phyloP scores from a whole-genome alignment of 2,113 vertebrate genomes.

The Scomber colias region DNA sequence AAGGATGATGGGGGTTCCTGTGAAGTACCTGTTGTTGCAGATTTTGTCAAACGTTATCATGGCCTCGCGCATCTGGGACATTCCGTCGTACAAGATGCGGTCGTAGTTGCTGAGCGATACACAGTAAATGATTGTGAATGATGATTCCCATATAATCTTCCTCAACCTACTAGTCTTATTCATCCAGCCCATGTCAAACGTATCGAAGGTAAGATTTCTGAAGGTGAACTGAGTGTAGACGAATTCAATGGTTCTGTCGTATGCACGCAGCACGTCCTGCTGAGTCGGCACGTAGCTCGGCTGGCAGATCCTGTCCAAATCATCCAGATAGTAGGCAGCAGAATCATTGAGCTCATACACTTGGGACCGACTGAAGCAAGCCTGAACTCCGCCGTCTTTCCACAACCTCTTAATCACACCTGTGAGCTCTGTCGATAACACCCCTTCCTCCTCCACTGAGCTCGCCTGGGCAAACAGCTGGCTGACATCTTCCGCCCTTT shows the following conservation, averaged over 20 bases:
- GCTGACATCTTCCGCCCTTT: conserved; percentile 93
- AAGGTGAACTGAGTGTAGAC: conserved; percentile 99
- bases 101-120: conserved; percentile 98
- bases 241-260: conserved; percentile 97
- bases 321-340: conserved; percentile 96
- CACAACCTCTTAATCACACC: conserved; percentile 92
- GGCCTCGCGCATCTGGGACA: conserved; percentile 98
- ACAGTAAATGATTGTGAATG: conserved; percentile 93
- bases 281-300: conserved; percentile 93
- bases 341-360: conserved; percentile 99
- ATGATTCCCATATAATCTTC: no score
- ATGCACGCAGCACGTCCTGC: conserved; percentile 96
- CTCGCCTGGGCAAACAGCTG: conserved; percentile 95
- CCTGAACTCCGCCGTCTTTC: conserved; percentile 92
- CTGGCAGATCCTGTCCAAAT: conserved; percentile 96
- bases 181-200: conserved; percentile 97
- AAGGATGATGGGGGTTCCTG: conserved; percentile 96
- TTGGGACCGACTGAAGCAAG: conserved; percentile 93
- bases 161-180: conserved; percentile 90
- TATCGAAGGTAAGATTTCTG: conserved; percentile 99
- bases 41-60: conserved; percentile 99
- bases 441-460: conserved; percentile 91
- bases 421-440: conserved; percentile 91
- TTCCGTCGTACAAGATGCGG: conserved; percentile 94
- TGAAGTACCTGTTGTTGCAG: conserved; percentile 99